Evolutionary conservation across 2,888 invertebrate species (phyloP), one percentile per base, ranked within the genome.

Genomic region (Tachina fera): DNA sequence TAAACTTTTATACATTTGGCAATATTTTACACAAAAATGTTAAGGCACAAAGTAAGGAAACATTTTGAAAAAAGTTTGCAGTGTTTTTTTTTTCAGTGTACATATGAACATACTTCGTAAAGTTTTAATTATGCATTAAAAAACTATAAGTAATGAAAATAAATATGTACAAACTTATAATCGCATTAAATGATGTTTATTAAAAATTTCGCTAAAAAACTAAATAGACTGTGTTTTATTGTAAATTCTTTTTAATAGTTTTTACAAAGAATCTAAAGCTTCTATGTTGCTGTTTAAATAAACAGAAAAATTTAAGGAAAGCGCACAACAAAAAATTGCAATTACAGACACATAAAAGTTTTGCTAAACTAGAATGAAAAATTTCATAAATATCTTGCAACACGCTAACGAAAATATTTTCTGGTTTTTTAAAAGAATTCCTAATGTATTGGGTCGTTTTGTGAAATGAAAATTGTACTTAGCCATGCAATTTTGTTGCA

Each of bases 361-460:
- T 58, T 45, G 16, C 19, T n/a, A n/a, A n/a, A 39, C 63, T 60
- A 49, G 11, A 61, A 63, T 56, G 31, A 45, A 78, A 31, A 72
- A 39, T 13, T 60, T 49, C 79, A 67, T 67, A 63, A 71, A 76
- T 65, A 67, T 60, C 67, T 86, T 75, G 75, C 45, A 71, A 60
- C 85, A 86, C 82, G 82, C 82, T 47, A 85, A 81, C 63, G 51
- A 67, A 61, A 77, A 77, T 68, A 70, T 39, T 60, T 61, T 13
- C 41, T 72, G 51, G 9, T 16, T 47, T 47, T 60, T 70, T 70
- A 0, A 53, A 70, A 22, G 70, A 56, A 70, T 56, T 70, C 9
- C 43, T 56, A 16, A 53, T 56, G 43, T 61, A 31, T 6, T 31
- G 31, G 39, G 4, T 8, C 31, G 60, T 14, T 49, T 63, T 39